A percentile compares a stretch with the other conserved stretches of the same genome.
Conservation (phyloP, 1,140 invertebrate genomes). For the Aphelinus atriplicis region DNA sequence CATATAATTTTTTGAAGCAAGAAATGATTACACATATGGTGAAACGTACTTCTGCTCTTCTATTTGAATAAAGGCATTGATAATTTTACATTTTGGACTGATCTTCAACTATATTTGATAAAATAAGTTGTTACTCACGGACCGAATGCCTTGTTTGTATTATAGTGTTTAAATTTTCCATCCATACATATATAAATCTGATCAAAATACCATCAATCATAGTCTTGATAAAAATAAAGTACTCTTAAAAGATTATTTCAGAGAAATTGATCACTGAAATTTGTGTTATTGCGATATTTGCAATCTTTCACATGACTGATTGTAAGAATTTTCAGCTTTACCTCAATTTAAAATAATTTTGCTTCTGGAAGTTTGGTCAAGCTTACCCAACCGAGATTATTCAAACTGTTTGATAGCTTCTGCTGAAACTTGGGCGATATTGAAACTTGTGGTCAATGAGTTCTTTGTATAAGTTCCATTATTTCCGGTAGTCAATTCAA, state of each 20-base stretch:
- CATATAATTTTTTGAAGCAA: constrained; percentile 1
- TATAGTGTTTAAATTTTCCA: neutral
- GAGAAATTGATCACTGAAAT: constrained; percentile 32
- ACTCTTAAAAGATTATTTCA: constrained; percentile 38
- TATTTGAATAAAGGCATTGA: constrained; percentile 26
- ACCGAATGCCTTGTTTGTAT: constrained; percentile 30
- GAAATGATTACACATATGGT: constrained; percentile 8
- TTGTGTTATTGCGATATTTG: constrained; percentile 31
- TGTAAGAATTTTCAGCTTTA: constrained; percentile 29
- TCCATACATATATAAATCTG: constrained; percentile 34
- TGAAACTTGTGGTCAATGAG: constrained; percentile 28
- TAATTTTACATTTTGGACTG: constrained; percentile 32
- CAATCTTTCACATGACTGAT: constrained; percentile 13
- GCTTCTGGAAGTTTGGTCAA: constrained; percentile 27
- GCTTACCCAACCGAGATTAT: constrained; percentile 18
- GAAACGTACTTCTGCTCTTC: constrained; percentile 13
- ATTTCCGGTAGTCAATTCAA: constrained; percentile 21
- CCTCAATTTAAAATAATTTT: constrained; percentile 28
- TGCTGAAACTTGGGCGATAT: constrained; percentile 26
- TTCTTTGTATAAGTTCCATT: constrained; percentile 26
- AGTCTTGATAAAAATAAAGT: constrained; percentile 42
- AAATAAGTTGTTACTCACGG: constrained; percentile 18
- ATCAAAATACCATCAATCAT: constrained; percentile 29
- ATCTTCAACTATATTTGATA: constrained; percentile 3
- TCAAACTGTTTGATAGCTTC: constrained; percentile 19